Evolutionary conservation across 2,888 invertebrate genomes (phyloP).

Genomic region (Mythimna lalbum): DNA sequence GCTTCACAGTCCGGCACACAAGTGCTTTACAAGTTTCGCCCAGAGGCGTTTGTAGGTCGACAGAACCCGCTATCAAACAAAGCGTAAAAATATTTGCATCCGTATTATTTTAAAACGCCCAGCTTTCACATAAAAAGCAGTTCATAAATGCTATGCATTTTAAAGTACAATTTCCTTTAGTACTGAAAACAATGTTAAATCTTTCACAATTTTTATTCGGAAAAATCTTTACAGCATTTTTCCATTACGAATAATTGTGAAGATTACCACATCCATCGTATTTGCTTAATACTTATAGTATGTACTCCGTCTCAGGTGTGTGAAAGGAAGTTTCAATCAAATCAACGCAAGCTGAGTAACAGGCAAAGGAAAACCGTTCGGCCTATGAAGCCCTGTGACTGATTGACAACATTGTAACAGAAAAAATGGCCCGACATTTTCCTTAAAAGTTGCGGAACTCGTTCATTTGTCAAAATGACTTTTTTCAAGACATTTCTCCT

Average conservation of each 20-base stretch:
- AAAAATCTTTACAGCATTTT: constrained; percentile 36
- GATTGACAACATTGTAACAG: constrained; percentile 87
- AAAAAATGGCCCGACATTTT: constrained; percentile 78
- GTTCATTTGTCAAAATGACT: constrained; percentile 74
- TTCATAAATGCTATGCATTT: constrained; percentile 39
- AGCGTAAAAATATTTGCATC: constrained; percentile 47
- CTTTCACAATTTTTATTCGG: neutral
- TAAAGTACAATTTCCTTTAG: constrained; percentile 18
- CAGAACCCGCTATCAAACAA: constrained; percentile 32
- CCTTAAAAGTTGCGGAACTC: constrained; percentile 74
- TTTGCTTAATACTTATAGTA: constrained; percentile 46
- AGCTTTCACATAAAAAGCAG: constrained; percentile 28
- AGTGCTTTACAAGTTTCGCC: constrained; percentile 37
- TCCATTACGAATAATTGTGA: constrained; percentile 54
- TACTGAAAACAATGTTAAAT: constrained; percentile 12
- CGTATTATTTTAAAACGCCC: constrained; percentile 46
- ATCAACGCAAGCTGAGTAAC: constrained; percentile 80
- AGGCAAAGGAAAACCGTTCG: constrained; percentile 78
- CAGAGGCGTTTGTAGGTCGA: constrained; percentile 37
- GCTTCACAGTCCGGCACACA: constrained; percentile 29
- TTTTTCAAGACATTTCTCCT: constrained; percentile 45
- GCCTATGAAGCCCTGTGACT: constrained; percentile 75
- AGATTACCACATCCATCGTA: constrained; percentile 55
- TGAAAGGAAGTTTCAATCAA: constrained; percentile 87
- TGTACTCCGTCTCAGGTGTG: constrained; percentile 81